A percentile compares a stretch with the other conserved stretches of the same genome.
Evolutionary conservation across 2,888 invertebrate species (phyloP).

Genomic region (Coelinius sp.): DNA sequence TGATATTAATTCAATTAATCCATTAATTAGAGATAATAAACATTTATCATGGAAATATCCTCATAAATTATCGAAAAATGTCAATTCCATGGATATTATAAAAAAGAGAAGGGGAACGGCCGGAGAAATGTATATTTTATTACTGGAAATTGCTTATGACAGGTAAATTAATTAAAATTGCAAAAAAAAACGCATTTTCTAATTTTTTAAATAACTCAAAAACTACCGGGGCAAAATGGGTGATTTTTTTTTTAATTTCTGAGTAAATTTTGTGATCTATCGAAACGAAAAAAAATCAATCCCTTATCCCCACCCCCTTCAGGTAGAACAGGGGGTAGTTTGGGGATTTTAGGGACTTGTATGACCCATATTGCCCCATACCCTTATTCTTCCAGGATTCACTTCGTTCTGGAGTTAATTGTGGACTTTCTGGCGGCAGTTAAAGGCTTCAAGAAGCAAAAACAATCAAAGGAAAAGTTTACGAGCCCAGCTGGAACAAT

Average conservation of each 20-base stretch:
- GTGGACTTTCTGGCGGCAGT: slow-evolving; percentile 39
- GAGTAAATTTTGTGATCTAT: too few relatives aligned
- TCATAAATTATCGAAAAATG: slow-evolving; percentile 50
- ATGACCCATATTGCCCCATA: too few relatives aligned
- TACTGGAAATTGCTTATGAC: slow-evolving; percentile 59
- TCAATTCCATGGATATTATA: slow-evolving; percentile 55
- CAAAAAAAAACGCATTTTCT: too few relatives aligned
- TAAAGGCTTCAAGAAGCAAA: slow-evolving; percentile 32
- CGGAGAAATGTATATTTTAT: slow-evolving; percentile 57
- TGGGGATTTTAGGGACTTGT: too few relatives aligned
- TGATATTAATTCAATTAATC: slow-evolving; percentile 45
- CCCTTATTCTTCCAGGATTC: slow-evolving; percentile 42
- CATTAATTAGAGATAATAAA: slow-evolving; percentile 41
- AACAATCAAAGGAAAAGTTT: slow-evolving; percentile 32
- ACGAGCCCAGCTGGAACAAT: slow-evolving; percentile 26
- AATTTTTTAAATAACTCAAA: too few relatives aligned
- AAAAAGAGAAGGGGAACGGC: slow-evolving; percentile 52
- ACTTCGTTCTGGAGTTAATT: slow-evolving; percentile 49
- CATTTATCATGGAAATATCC: slow-evolving; percentile 59
- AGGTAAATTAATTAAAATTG: slow-evolving; percentile 52
- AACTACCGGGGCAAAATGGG: too few relatives aligned
- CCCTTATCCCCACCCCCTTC: too few relatives aligned
- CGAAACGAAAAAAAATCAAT: too few relatives aligned
- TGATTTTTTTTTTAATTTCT: too few relatives aligned
- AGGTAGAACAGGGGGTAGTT: too few relatives aligned